Evolutionary conservation across 2,888 invertebrate species (phyloP).

Genomic region (Smittia aterrima): DNA sequence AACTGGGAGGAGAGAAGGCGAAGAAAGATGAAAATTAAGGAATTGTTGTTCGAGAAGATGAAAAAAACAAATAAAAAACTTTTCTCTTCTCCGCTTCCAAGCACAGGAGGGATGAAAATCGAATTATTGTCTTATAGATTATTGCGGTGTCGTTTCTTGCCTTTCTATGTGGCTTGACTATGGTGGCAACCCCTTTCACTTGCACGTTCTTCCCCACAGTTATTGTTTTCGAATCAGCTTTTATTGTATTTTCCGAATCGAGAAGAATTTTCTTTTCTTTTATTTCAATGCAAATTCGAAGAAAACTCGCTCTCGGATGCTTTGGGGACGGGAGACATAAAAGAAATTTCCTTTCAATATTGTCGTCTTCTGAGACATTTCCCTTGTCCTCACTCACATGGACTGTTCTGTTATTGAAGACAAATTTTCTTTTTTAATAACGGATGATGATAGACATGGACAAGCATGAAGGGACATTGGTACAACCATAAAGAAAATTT

Average conservation of each 20-base stretch:
- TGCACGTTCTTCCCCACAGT: not conserved
- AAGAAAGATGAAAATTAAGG: constrained; percentile 29
- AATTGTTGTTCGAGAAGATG: constrained; percentile 5
- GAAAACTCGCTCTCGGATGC: not conserved
- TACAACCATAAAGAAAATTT: no score
- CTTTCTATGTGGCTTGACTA: not conserved
- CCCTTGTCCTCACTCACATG: not conserved
- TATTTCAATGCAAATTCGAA: constrained; percentile 35
- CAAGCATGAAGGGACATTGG: not conserved
- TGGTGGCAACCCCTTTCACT: constrained; percentile 22
- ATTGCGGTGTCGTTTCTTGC: constrained; percentile 33
- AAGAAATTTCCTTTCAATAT: constrained; percentile 8
- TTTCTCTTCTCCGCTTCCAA: not conserved
- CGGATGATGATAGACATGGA: constrained; percentile 21
- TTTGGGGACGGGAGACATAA: not conserved
- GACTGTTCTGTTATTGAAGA: not conserved
- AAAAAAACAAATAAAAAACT: constrained; percentile 30
- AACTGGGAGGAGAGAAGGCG: not conserved
- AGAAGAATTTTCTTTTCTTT: not conserved
- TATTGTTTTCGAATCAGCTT: constrained; percentile 19
- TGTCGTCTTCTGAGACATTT: not conserved
- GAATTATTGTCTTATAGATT: constrained; percentile 39
- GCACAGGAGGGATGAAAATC: constrained; percentile 28
- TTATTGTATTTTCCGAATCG: not conserved
- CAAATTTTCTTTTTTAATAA: constrained; percentile 18